Evolutionary conservation across 2,113 vertebrate genomes (phyloP), one percentile per base, ranked within the genome.

Genomic region (Eulacestoma nigropectus): DNA sequence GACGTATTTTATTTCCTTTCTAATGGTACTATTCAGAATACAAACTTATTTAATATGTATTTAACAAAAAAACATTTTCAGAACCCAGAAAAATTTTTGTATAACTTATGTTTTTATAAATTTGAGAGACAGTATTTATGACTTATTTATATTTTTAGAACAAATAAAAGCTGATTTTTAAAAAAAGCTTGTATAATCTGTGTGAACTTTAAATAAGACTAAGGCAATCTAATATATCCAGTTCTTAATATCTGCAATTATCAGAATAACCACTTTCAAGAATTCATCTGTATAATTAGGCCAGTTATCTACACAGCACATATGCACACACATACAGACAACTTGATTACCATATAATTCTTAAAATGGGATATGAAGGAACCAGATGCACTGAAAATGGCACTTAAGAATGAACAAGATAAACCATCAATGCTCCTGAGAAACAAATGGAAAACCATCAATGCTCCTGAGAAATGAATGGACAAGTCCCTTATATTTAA

Each of bases 71-170:
- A 76, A 16, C 13, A 59, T 29, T 83, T 93, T 89, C 35, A 77
- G 42, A 94, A 70, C 30, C 10, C 56, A 88, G 55, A 69, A 93
- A 88, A 47, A 39, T 0, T 57, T 7, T 70, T 84, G 17, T 63
- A 21, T 88, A 94, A 88, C 56, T 91, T 96, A 90, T 68, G n/a
- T 53, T 93, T 93, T 96, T 90, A 81, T 78, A 65, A 93, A 93
- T 72, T 87, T 86, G 29, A 67, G 46, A 92, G 35, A 72, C 27
- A 4, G 30, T 96, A 91, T 95, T 96, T 97, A 90, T 91, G 4
- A 78, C 44, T 87, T 96, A 78, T 95, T 95, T 96, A 92, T 86
- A 92, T 92, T 96, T 95, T 94, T 87, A 53, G 22, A 87, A 80
- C 11, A 96, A 96, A 96, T 93, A 95, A 96, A 96, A 92, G 15